phyloP scores from a whole-genome alignment of 2,113 vertebrate species.

The Crotalus viridis region DNA sequence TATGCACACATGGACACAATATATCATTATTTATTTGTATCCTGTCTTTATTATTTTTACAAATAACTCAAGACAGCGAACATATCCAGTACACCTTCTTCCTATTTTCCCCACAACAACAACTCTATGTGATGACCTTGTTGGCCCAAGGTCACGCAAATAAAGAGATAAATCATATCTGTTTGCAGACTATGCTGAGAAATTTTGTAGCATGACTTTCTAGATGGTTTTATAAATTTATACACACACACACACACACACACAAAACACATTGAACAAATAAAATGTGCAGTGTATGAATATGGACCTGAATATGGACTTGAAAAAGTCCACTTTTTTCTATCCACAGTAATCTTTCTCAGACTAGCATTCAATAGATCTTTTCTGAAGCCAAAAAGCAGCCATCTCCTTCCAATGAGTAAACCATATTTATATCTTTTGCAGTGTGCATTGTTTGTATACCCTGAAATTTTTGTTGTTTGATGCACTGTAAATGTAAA shows the following conservation, averaged over 20 bases:
- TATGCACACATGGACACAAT: neutral
- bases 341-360: neutral
- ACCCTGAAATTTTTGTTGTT: neutral
- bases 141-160: neutral
- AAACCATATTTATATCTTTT: neutral
- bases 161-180: neutral
- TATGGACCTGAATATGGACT: neutral
- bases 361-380: neutral
- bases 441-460: neutral
- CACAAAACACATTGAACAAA: neutral
- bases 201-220: neutral
- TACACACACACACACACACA: neutral
- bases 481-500: neutral
- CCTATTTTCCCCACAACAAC: no score
- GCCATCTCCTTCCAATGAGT: neutral
- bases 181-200: neutral
- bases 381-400: neutral
- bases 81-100: no score
- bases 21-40: neutral
- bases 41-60: no score
- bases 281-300: neutral
- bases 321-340: neutral
- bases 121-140: no score
- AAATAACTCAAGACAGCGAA: no score
- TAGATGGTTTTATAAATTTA: neutral